A percentile compares a stretch with the other conserved stretches of the same genome.
Evolutionary conservation across 1,140 invertebrate genomes (phyloP).

Genomic region (Trigoniulus corallinus): DNA sequence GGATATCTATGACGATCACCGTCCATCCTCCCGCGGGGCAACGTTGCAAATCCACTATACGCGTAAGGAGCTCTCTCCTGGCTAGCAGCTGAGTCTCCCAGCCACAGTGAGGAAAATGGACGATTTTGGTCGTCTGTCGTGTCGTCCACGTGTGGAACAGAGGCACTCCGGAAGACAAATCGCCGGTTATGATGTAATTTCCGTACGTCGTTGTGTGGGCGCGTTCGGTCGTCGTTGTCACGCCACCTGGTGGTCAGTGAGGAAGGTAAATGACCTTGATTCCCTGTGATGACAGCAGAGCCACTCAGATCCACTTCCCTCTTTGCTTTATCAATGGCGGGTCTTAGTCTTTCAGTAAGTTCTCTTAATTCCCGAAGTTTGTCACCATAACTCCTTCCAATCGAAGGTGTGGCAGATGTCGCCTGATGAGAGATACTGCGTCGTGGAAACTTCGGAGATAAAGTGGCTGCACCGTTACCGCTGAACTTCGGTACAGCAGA

Average conservation of each 20-base stretch:
- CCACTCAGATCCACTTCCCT: constrained; percentile 5
- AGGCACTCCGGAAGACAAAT: constrained; percentile 46
- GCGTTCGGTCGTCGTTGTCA: too few relatives aligned
- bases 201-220: too few relatives aligned
- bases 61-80: constrained; percentile 8
- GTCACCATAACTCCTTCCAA: constrained; percentile 26
- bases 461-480: too few relatives aligned
- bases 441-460: too few relatives aligned
- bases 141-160: constrained; percentile 65
- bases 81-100: constrained; percentile 9
- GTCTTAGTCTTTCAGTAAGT: constrained; percentile 50
- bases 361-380: constrained; percentile 52
- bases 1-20: neutral
- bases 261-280: too few relatives aligned
- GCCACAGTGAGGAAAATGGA: constrained; percentile 12
- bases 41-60: constrained; percentile 10
- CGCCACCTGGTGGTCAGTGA: too few relatives aligned
- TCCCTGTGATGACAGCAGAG: neutral
- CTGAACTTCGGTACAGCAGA: too few relatives aligned
- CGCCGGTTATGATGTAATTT: too few relatives aligned
- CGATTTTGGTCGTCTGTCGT: constrained; percentile 26
- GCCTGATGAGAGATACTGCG: too few relatives aligned
- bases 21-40: neutral
- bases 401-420: too few relatives aligned
- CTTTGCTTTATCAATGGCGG: constrained; percentile 18